phyloP scores from a whole-genome alignment of 2,888 invertebrate species.

The Oligia fasciuncula region DNA sequence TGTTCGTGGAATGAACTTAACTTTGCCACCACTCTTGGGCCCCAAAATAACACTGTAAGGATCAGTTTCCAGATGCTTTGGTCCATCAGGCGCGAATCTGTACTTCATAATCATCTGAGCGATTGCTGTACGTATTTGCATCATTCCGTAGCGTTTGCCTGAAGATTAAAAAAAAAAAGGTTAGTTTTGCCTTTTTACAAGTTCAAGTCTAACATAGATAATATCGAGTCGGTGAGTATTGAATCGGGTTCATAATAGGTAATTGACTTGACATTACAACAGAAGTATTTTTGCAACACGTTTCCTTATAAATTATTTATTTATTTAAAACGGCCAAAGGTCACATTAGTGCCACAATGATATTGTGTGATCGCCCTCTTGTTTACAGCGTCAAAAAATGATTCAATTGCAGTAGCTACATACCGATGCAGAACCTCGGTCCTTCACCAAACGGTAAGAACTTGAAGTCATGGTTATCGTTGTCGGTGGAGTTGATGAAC shows the following conservation, averaged over 20 bases:
- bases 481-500: conserved; percentile 71
- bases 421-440: conserved; percentile 79
- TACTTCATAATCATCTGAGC: conserved; percentile 77
- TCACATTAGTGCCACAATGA: neutral
- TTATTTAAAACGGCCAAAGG: neutral
- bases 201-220: neutral
- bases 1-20: conserved; percentile 74
- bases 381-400: neutral
- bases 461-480: conserved; percentile 76
- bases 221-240: neutral
- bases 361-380: neutral
- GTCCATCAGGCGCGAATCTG: conserved; percentile 70
- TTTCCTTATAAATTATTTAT: no score
- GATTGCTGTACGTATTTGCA: conserved; percentile 81
- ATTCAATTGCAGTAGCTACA: neutral
- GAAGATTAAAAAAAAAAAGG: conserved; percentile 54
- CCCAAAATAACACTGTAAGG: conserved; percentile 76
- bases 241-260: neutral
- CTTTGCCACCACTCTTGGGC: conserved; percentile 73
- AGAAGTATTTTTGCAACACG: neutral
- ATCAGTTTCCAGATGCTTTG: conserved; percentile 70
- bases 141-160: conserved; percentile 84
- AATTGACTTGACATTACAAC: neutral
- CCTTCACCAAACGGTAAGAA: conserved; percentile 84
- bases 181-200: neutral